Base-by-base conservation (phyloP, 2,888 invertebrate genomes). In the Himalopsyche tibetana region DNA sequence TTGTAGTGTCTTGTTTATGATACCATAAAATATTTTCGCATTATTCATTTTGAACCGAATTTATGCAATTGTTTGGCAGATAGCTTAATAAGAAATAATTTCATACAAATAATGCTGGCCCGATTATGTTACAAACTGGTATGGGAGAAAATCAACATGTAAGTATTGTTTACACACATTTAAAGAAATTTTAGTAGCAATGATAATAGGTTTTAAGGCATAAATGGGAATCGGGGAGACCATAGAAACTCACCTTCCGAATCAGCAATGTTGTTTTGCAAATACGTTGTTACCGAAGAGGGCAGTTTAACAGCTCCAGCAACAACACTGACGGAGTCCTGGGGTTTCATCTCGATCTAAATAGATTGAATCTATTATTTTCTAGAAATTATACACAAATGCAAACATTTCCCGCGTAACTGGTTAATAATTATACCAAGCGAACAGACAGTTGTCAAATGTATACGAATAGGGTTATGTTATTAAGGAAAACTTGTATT, bases 241-340 rank as follows among this genome's bases (percentile, higher is more conserved):
- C 17, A 42, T 83, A 19, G 19, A n/a, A 55, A 55, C 51, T 84
- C 83, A 88, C 88, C 88, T 56, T 88, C 88, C 55, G 74, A 83
- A 63, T 88, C 88, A 42, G 84, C 85, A 36, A 79, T 83, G 84
- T 82, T 85, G 82, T 86, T 84, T 79, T 86, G 85, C 82, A 89
- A 82, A 86, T 88, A 89, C 15, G 87, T 56, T 28, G 87, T 86
- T 38, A 89, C 83, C 12, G 89, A 85, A n/a, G 87, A 79, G 8
- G 88, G 88, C 12, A 88, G 80, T 55, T 86, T 84, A 9, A 87
- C 81, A n/a, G 88, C 84, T 36, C 83, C 84, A 9, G 84, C 69
- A 5, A 88, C 83, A 79, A 56, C 80, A 69, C 80, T 86, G 28
- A 74, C 86, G 63, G 88, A 85, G 82, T 86, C 85, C 79, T 86